Evolutionary conservation across 2,113 vertebrate genomes (phyloP).

Genomic region (Pogona vitticeps): DNA sequence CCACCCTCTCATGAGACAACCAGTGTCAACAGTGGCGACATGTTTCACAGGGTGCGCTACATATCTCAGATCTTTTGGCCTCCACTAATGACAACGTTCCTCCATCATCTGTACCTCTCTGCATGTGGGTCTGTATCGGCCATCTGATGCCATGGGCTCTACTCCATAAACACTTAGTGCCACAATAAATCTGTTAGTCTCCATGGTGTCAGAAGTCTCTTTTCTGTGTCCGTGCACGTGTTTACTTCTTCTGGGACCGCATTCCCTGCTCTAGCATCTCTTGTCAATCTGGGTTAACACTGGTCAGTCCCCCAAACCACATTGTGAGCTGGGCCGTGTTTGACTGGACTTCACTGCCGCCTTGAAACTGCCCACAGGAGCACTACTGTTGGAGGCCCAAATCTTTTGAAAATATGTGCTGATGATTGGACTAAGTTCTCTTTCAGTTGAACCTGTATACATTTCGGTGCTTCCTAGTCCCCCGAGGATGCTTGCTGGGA

Average conservation of each 20-base stretch:
- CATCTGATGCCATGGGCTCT: too few species aligned
- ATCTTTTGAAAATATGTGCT: too few species aligned
- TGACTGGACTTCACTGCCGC: not conserved
- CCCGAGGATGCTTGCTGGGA: not conserved
- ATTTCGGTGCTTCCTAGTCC: too few species aligned
- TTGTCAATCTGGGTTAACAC: not conserved
- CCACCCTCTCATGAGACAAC: not conserved
- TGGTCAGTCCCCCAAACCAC: not conserved
- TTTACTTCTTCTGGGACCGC: conserved; percentile 9
- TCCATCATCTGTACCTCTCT: not conserved
- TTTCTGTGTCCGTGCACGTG: not conserved
- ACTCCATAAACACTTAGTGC: not conserved
- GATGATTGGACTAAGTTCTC: too few species aligned
- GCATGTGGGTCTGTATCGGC: not conserved
- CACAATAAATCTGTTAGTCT: conserved; percentile 5
- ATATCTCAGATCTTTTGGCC: not conserved
- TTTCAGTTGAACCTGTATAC: too few species aligned
- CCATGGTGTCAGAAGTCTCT: not conserved
- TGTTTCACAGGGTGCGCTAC: too few species aligned
- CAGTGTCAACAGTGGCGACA: not conserved
- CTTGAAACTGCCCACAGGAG: too few species aligned
- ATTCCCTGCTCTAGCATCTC: not conserved
- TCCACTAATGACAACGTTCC: not conserved
- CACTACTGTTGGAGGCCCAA: too few species aligned
- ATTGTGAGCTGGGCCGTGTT: conserved; percentile 3